phyloP scores from a whole-genome alignment of 2,888 invertebrate species.

The Hydrotaea cyrtoneurina region DNA sequence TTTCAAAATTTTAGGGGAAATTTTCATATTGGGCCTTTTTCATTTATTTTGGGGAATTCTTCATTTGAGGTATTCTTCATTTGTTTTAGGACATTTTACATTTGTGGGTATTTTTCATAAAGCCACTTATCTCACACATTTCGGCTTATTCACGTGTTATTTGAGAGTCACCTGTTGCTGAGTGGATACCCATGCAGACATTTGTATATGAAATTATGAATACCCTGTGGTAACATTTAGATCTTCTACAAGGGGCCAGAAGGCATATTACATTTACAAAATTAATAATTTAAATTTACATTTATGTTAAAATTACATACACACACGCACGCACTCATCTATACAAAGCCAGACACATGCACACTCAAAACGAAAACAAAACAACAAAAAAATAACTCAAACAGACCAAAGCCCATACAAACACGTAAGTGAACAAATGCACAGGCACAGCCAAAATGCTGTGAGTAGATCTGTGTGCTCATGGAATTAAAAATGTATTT shows the following conservation, averaged over 20 bases:
- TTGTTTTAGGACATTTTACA: no score
- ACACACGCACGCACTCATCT: neutral
- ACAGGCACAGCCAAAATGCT: neutral
- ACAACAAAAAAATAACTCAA: no score
- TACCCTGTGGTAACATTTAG: conserved; percentile 65
- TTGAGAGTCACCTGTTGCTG: neutral
- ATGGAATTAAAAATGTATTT: conserved; percentile 29
- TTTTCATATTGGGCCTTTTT: no score
- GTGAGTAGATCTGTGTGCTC: neutral
- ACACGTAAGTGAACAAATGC: neutral
- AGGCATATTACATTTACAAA: conserved; percentile 63
- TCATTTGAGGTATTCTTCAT: no score
- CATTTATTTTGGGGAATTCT: no score
- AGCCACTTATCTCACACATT: no score
- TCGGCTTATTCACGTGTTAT: neutral
- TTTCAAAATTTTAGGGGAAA: no score
- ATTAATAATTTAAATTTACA: conserved; percentile 67
- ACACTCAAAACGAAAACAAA: no score
- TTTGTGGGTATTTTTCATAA: no score
- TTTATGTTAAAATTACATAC: conserved; percentile 55
- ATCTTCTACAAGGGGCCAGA: conserved; percentile 50
- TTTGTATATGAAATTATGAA: conserved; percentile 54
- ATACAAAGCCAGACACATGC: neutral
- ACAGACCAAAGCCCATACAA: neutral
- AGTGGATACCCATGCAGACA: neutral